A percentile compares a stretch with the other conserved stretches of the same genome.
These are phyloP conservation scores for Leucoma salicis DNA, from an alignment of 2,888 invertebrate genomes.

Conservation along the genomic window DNA sequence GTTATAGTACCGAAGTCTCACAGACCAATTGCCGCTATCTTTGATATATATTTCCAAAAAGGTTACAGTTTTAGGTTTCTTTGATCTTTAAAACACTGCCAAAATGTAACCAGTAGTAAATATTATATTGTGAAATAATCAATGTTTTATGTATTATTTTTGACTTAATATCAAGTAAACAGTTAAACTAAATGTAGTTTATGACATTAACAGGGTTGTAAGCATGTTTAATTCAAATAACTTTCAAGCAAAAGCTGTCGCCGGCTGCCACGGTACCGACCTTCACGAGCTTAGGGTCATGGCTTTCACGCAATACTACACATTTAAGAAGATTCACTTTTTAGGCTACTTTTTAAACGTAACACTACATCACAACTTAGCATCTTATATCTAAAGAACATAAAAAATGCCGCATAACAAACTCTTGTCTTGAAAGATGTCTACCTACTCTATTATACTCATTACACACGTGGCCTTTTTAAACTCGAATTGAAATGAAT, in stretches of 20 bases:
- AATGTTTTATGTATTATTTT: neutral
- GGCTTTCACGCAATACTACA: constrained; percentile 55
- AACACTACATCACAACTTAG: constrained; percentile 40
- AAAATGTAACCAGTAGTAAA: no score
- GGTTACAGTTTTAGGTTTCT: no score
- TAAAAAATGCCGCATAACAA: constrained; percentile 32
- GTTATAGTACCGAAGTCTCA: no score
- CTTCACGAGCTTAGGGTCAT: constrained; percentile 54
- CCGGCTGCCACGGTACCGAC: constrained; percentile 62
- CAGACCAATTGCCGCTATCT: no score
- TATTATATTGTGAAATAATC: neutral
- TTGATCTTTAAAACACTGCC: no score
- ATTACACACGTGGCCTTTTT: constrained; percentile 25
- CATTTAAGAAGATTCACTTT: constrained; percentile 49
- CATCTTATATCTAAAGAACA: constrained; percentile 43
- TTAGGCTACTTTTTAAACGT: constrained; percentile 52
- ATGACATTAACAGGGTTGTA: constrained; percentile 13
- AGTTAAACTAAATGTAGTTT: neutral
- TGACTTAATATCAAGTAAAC: neutral
- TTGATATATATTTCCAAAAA: no score
- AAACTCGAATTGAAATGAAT: constrained; percentile 20
- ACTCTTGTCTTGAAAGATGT: constrained; percentile 21
- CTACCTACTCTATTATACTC: constrained; percentile 10
- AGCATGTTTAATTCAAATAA: constrained; percentile 20
- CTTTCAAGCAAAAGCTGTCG: constrained; percentile 43